These are phyloP conservation scores for Erebia ligea DNA, from an alignment of 2,888 invertebrate genomes.

Conservation along the genomic window DNA sequence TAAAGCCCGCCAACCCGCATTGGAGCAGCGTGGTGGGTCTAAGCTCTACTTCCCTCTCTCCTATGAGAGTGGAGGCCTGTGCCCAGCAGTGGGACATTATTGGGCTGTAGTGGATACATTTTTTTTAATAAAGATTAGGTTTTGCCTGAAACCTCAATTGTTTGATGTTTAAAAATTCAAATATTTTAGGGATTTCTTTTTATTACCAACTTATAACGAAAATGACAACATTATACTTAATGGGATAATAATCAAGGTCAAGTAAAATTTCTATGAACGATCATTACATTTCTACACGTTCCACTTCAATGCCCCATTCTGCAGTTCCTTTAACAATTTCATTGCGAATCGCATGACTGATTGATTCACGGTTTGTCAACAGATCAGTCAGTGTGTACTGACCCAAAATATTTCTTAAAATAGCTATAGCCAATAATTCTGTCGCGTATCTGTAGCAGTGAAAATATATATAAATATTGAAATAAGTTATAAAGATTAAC, in stretches of 20 bases:
- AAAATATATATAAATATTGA: not conserved
- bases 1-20: too few species aligned
- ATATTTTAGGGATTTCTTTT: not conserved
- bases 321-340: conserved; percentile 76
- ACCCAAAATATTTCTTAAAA: conserved; percentile 84
- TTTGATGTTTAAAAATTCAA: too few species aligned
- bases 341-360: conserved; percentile 79
- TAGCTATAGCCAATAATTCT: conserved; percentile 70
- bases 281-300: conserved; percentile 84
- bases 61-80: too few species aligned
- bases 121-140: too few species aligned
- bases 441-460: conserved; percentile 59
- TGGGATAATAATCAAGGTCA: conserved; percentile 25
- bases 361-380: conserved; percentile 83
- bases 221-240: conserved; percentile 7
- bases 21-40: too few species aligned
- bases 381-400: conserved; percentile 85
- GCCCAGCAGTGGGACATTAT: too few species aligned
- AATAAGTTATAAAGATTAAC: not conserved
- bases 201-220: not conserved
- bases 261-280: conserved; percentile 26
- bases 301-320: conserved; percentile 83
- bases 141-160: too few species aligned
- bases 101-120: too few species aligned
- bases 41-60: too few species aligned